Evolutionary conservation across 2,797 vertebrate species (phyloP).

Genomic region (Sebastes iracundus): DNA sequence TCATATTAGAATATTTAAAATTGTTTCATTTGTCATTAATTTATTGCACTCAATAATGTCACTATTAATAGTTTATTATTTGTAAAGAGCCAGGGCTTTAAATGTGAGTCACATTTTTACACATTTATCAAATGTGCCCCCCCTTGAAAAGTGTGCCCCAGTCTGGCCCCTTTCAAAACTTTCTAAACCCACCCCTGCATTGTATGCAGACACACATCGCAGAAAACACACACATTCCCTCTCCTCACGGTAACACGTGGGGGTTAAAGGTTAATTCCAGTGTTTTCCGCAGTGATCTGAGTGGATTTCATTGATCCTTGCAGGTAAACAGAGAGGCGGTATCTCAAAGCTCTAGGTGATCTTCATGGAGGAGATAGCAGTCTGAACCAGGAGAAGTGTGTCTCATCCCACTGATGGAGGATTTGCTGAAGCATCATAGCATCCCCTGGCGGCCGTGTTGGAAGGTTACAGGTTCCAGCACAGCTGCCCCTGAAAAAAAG

Average conservation of each 20-base stretch:
- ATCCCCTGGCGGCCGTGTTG: conserved; percentile 14
- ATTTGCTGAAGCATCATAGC: not conserved
- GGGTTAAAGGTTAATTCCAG: not conserved
- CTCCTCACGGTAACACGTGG: accelerated
- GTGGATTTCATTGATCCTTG: not conserved
- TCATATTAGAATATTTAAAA: not conserved
- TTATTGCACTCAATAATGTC: not conserved
- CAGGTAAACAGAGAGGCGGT: not conserved
- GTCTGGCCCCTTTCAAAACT: not conserved
- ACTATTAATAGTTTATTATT: not conserved
- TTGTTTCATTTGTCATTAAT: not conserved
- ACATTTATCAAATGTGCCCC: not conserved
- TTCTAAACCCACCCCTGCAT: too few relatives aligned
- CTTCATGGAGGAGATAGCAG: not conserved
- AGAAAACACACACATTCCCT: not conserved
- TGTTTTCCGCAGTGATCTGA: not conserved
- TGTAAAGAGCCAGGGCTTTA: not conserved
- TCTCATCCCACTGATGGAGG: not conserved
- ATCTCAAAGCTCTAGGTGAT: not conserved
- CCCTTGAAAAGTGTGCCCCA: not conserved
- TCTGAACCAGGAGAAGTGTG: not conserved
- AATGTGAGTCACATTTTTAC: not conserved
- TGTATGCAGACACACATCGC: not conserved
- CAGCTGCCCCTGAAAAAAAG: not conserved
- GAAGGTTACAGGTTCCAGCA: not conserved